Evolutionary conservation across 2,113 vertebrate species (phyloP).

Genomic region (Phaetusa simplex): DNA sequence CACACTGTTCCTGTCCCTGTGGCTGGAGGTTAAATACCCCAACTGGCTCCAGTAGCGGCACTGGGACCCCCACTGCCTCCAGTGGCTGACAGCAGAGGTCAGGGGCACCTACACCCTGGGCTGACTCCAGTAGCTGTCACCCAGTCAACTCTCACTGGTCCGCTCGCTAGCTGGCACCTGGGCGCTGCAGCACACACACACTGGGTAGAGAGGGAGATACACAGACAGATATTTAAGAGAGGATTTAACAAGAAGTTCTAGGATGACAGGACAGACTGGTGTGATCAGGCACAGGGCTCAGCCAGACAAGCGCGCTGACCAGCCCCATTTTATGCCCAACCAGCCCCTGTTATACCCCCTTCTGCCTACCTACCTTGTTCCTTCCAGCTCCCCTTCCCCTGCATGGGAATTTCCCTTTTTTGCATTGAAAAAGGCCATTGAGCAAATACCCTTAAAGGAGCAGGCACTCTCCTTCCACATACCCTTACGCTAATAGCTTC

Average conservation of each 20-base stretch:
- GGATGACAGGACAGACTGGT: not conserved
- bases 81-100: not conserved
- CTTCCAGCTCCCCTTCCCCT: not conserved
- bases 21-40: not conserved
- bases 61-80: not conserved
- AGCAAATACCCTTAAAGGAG: not conserved
- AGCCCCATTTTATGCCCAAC: not conserved
- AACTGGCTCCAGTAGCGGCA: not conserved
- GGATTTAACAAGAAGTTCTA: not conserved
- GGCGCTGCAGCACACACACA: not conserved
- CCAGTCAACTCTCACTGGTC: not conserved
- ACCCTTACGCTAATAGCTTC: not conserved
- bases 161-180: too few relatives aligned
- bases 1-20: accelerated
- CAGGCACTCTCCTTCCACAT: not conserved
- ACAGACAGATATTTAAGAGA: not conserved
- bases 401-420: not conserved
- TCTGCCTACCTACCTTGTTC: not conserved
- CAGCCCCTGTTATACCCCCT: not conserved
- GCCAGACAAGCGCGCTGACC: too few relatives aligned
- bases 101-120: accelerated
- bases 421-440: not conserved
- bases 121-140: too few relatives aligned
- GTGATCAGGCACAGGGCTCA: not conserved
- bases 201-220: not conserved